A percentile compares a stretch with the other conserved stretches of the same genome.
Conservation (phyloP, 92 coral and sea anemone species). For the Phymanthus crucifer region DNA sequence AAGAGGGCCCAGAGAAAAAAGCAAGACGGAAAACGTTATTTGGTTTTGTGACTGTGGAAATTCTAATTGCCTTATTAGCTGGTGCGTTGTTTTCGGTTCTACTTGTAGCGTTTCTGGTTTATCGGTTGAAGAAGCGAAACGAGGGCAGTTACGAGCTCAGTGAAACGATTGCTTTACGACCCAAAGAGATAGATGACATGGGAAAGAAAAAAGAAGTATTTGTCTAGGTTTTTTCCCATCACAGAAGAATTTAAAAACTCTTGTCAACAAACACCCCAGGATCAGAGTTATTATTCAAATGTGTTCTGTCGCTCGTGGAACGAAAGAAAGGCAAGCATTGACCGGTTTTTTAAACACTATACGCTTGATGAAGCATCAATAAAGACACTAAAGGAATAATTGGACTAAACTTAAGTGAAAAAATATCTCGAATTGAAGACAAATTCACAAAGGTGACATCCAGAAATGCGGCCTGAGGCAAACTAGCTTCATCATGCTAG, state of each 20-base stretch:
- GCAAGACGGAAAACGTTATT: constrained; percentile 53
- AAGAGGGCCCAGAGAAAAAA: constrained; percentile 22
- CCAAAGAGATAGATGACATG: constrained; percentile 53
- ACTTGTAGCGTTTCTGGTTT: constrained; percentile 68
- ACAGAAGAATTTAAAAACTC: not conserved
- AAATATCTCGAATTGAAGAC: not conserved
- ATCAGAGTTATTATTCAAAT: not conserved
- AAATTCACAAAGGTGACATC: not conserved
- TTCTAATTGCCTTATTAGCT: constrained; percentile 77
- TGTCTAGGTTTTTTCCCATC: constrained; percentile 32
- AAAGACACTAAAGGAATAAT: not conserved
- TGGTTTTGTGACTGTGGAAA: constrained; percentile 79
- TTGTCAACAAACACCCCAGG: not conserved
- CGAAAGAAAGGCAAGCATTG: not conserved
- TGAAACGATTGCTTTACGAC: constrained; percentile 64
- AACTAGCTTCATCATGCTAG: not conserved
- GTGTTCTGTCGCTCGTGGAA: not conserved
- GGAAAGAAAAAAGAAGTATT: constrained; percentile 82
- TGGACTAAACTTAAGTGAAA: not conserved
- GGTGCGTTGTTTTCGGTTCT: constrained; percentile 79
- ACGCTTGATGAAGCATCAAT: not conserved
- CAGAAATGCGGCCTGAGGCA: not conserved
- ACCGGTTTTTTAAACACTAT: not conserved
- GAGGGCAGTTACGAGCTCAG: constrained; percentile 87
- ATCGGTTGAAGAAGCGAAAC: constrained; percentile 79